Evolutionary conservation across 2,113 vertebrate species (phyloP), one percentile per base, ranked within the genome.

Genomic region (human (Homo sapiens)): DNA sequence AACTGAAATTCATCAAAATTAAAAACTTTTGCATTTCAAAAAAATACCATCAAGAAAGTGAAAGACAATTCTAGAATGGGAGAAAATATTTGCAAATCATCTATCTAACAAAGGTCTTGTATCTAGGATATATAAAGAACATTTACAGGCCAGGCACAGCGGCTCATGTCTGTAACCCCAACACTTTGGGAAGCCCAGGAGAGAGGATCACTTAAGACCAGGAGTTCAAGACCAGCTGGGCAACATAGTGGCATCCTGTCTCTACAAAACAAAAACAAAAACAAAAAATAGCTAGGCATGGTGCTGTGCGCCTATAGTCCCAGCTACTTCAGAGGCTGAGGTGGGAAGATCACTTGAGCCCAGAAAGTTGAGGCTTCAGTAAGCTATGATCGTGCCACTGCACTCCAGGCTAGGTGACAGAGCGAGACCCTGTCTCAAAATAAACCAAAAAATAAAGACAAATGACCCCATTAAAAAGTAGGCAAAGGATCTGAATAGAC

Each of bases 391-490:
- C 32, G 6, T 68, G 66, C 14, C 32, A 35, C 32, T 35, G 66
- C 32, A 68, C 66, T 35, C 32, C 32, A 18, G 66, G 30, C 66
- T 68, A 8, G 32, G 66, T 35, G 16, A 35, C 66, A 68, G 16
- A 68, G 32, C 0, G 6, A 68, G 66, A 68, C 6, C 32, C 66
- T 68, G 16, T 35, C 66, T 8, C 32, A 68, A 68, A 68, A 68
- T 17, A 68, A 68, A 68, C 13, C 35, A 68, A 17, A 35, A 35
- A 68, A 66, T 61, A 89, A 30, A 76, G 40, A 40, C 52, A 90
- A 94, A 94, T 48, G 81, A 64, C 20, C 7, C 59, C 78, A 83
- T 59, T 89, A 89, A 78, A 78, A 93, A 78, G 45, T 78, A 93
- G 20, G 43, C 35, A 85, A 78, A 93, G 16, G 35, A 66, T 76